Base-by-base conservation (phyloP, 30 jellyfish, hydroid and myxozoan genomes). In the Mastigias papua region DNA sequence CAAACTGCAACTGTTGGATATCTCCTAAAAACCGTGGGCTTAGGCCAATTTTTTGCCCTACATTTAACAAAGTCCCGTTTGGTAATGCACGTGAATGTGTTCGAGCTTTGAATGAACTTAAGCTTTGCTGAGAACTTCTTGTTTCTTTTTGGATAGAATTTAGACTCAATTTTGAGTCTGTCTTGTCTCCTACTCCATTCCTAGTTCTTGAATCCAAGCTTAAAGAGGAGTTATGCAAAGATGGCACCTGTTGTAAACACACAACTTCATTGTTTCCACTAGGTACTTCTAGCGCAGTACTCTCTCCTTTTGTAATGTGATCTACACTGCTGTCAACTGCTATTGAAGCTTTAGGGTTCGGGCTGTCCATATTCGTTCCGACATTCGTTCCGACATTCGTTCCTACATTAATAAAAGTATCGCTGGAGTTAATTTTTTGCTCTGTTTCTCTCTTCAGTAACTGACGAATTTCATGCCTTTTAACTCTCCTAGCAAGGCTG, bases 381-480 rank as follows among this genome's bases (percentile, higher is more conserved):
- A 10, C 17, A 54, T 10, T 10, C 27, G 9, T 42, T 11, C 7
- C 67, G 2, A 2, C 26, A 54, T 54, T 21, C 3, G 27, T 6
- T 25, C 9, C 9, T 54, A 5, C 67, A 19, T 54, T 10, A 7
- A 54, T 21, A 54, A 3, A 5, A 3, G 26, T 54, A 21, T 54
- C 17, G 26, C 80, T 69, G n/a, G 10, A 11, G 4, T 6, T 1
- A 2, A 69, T 69, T 31, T 69, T 66, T 57, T 35, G 57, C 19
- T 80, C 20, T 26, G 86, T 58, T 51, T 84, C 93, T 27, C 77
- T 76, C 35, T 84, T 84, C 73, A 84, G 32, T 1, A 84, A 73
- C 34, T 71, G 93, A 17, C 93, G 63, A 21, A 84, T 84, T 72
- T 84, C 93, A 63, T 84, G 93, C 48, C 54, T 84, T 58, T 71